Evolutionary conservation across 64 coral and sea anemone species (phyloP), one percentile per base, ranked within the genome.

Genomic region (Astreopora myriophthalma): DNA sequence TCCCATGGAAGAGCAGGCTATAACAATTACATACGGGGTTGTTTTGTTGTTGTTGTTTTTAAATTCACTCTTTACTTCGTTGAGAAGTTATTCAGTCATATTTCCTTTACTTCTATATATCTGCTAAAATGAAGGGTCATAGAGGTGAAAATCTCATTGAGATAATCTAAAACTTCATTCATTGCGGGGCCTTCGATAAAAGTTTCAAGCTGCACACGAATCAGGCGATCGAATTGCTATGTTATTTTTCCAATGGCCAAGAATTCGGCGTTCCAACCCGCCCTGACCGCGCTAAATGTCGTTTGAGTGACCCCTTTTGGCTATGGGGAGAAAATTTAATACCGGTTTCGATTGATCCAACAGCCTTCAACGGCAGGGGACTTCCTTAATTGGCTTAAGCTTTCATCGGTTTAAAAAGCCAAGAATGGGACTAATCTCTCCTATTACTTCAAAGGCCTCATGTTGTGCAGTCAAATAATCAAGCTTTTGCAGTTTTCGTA

Each of bases 361-460:
- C 46, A 24, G 44, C 9, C 9, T 52, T 78, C 24, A 51, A 12
- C 55, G 36, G 79, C 79, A 3, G 79, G 52, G 34, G 9, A 83
- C 32, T 8, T 3, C 33, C 35, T 37, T 81, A 83, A 83, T 83
- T 64, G 33, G 29, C 22, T 83, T 39, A 83, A 35, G 17, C 65
- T 83, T 83, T 83, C 79, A 83, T 38, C 79, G 51, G 30, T 24
- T 83, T 83, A 83, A 83, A 16, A 39, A n/a, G 79, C 22, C 26
- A 65, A 65, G 32, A 83, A 64, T 83, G 57, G 79, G 14, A 64
- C 33, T 83, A 39, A 83, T 83, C 55, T 11, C 31, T 17, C 61
- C 79, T 34, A 38, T 83, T 83, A 83, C 58, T 57, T 83, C 79
- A 83, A 83, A 64, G 79, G 33, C 52, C 52, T 64, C 79, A 64